Evolutionary conservation across 2,797 vertebrate genomes (phyloP).

Genomic region (Rhabdomys pumilio): DNA sequence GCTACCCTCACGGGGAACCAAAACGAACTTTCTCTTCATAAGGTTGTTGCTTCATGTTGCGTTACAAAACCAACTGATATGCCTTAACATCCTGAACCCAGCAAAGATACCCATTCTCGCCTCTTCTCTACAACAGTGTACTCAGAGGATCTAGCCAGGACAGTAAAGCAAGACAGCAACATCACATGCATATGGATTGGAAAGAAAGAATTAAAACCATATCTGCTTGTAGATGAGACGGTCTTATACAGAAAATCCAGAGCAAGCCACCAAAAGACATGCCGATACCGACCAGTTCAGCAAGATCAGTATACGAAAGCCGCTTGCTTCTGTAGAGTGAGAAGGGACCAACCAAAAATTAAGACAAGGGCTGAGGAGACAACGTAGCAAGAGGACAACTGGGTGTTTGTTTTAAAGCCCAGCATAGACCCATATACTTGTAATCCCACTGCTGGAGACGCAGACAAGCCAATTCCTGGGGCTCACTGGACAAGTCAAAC

Average conservation of each 20-base stretch:
- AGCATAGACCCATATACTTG: not conserved
- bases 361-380: not conserved
- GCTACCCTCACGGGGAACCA: not conserved
- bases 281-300: not conserved
- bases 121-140: not conserved
- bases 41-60: not conserved
- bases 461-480: not conserved
- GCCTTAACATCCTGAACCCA: not conserved
- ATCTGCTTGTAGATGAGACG: not conserved
- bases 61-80: not conserved
- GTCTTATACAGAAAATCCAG: not conserved
- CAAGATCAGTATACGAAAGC: not conserved
- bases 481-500: not conserved
- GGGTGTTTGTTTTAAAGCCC: not conserved
- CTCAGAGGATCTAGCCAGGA: not conserved
- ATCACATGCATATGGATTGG: conserved; percentile 15
- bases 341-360: not conserved
- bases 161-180: conserved; percentile 20
- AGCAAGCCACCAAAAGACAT: not conserved
- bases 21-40: not conserved
- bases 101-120: not conserved
- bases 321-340: not conserved
- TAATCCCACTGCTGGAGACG: not conserved
- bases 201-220: conserved; percentile 59
- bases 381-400: not conserved